Evolutionary conservation across 2,888 invertebrate species (phyloP), one percentile per base, ranked within the genome.

Genomic region (Drosophila cracens): DNA sequence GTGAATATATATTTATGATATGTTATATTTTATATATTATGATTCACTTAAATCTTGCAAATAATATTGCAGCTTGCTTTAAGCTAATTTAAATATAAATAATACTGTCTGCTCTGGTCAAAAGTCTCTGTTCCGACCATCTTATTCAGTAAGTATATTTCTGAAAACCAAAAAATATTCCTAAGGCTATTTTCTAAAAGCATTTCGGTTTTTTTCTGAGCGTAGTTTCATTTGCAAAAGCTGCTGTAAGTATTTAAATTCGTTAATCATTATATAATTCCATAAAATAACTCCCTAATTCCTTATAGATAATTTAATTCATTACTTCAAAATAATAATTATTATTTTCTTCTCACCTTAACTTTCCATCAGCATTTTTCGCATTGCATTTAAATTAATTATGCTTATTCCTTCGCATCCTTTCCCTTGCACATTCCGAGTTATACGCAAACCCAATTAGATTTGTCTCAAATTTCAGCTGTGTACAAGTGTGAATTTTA

Each of bases 401-500:
- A 21, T 18, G 34, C 21, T 33, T 27, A 29, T 18, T 2, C 25
- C 40, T 2, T 13, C 48, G 33, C 11, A 16, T 67, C 29, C n/a
- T 53, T 46, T 40, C 25, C 11, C 29, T 27, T 13, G 1, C 2
- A 27, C 2, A 25, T 0, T 2, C 1, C 21, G n/a, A 31, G 29
- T 11, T 18, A 1, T 18, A 2, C n/a, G 52, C 13, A 66, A 38
- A 40, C 33, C 8, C 16, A 56, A 48, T 49, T 34, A 58, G 25
- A 18, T 5, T 48, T 36, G 13, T 40, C 49, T 64, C n/a, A 51
- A 34, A 31, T 66, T 43, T 27, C 36, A 52, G 1, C 4, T 8
- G 7, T 46, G 46, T 16, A 29, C 2, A 21, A 46, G 46, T 25
- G 4, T 16, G 25, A 25, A 34, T 53, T 57, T 36, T 58, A 73